Base-by-base conservation (phyloP, 2,797 vertebrate species). In the Acanthiza pusilla region DNA sequence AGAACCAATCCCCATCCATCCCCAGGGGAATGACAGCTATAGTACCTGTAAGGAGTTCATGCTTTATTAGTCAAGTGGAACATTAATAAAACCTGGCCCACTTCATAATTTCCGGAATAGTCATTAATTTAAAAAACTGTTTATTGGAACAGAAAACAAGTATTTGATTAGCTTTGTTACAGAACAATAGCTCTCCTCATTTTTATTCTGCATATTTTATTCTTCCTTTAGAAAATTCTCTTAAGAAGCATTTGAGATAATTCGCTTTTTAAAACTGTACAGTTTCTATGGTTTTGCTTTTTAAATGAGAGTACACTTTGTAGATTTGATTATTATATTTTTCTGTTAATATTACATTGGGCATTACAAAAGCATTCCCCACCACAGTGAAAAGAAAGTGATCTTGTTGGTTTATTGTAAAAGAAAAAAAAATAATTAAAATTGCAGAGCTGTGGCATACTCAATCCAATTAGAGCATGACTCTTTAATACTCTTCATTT, bases 101-200 rank as follows among this genome's bases (percentile, higher is more conserved):
- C 85, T 94, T 96, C 89, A 88, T 97, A 93, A 97, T 97, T 97
- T 97, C 95, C 79, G 91, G 86, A 92, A 80, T 86, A 95, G 90
- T 91, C 88, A 95, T 96, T 96, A 96, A 97, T 97, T 97, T 25
- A 86, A 96, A 96, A 95, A 93, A 2, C 43, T 91, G 96, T 91
- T 97, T 97, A 95, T 90, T 96, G 96, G 88, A 96, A 95, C 78
- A 95, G 96, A 96, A 97, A 97, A 96, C 94, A 93, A 94, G 93
- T 93, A 86, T 97, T 96, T 96, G 96, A 97, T 97, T 85, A 96
- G 94, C 93, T 97, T 97, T 97, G 96, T 97, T 96, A 96, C 95
- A 92, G 73, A 95, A 93, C 94, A 96, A 92, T 93, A 94, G 67
- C 84, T 91, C 85, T 85, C 90, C 95, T 84, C 92, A 89, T 96